Percentiles rank a stretch among this genome's conserved stretches.
Conservation (phyloP, 1,140 invertebrate genomes). For the Eurosta solidaginis region DNA sequence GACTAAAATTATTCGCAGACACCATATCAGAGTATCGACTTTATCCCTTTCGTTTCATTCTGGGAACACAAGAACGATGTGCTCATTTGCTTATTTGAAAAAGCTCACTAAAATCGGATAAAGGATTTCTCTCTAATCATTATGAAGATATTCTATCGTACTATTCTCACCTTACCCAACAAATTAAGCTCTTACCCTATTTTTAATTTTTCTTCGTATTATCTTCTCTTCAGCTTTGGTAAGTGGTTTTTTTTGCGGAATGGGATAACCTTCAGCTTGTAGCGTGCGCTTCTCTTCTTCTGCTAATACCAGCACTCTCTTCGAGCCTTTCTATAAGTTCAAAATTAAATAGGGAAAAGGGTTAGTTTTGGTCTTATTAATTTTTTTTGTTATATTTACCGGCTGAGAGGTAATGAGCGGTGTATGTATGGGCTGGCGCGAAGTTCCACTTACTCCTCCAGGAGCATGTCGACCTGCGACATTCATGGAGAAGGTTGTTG, state of each 20-base stretch:
- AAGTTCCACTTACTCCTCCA: slow-evolving; percentile 46
- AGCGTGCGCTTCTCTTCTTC: slow-evolving; percentile 96
- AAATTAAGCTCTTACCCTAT: slow-evolving; percentile 93
- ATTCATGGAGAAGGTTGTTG: slow-evolving; percentile 29
- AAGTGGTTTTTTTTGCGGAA: slow-evolving; percentile 90
- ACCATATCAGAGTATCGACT: too few species aligned
- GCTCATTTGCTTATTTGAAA: too few species aligned
- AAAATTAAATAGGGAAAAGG: not conserved
- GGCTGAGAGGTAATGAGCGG: slow-evolving; percentile 85
- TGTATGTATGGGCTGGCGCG: slow-evolving; percentile 81
- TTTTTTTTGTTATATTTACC: too few species aligned
- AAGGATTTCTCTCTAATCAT: too few species aligned
- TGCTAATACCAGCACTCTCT: slow-evolving; percentile 82
- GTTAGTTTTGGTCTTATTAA: too few species aligned
- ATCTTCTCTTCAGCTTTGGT: slow-evolving; percentile 98
- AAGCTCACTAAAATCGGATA: too few species aligned
- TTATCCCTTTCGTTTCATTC: too few species aligned
- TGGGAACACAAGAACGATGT: too few species aligned
- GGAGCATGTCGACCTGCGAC: not conserved
- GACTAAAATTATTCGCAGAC: too few species aligned
- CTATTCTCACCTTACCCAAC: too few species aligned
- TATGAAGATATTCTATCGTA: too few species aligned
- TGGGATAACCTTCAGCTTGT: slow-evolving; percentile 92
- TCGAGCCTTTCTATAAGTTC: slow-evolving; percentile 81
- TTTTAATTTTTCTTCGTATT: slow-evolving; percentile 98